These are phyloP conservation scores for Ophioninae sp. DNA, from an alignment of 2,888 invertebrate genomes.

Conservation along the genomic window DNA sequence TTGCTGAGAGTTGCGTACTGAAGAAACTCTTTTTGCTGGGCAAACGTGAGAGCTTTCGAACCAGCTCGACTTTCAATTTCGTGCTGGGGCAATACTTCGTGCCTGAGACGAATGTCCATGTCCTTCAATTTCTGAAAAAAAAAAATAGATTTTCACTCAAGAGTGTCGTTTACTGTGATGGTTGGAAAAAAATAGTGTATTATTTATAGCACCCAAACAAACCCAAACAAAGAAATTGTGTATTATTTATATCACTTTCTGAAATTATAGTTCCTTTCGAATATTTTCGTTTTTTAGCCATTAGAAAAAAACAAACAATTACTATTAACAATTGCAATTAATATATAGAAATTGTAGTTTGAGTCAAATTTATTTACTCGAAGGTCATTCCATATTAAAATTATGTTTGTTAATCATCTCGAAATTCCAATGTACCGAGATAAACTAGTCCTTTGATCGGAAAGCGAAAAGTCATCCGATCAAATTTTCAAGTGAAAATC, in stretches of 20 bases:
- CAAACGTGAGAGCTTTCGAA: constrained; percentile 59
- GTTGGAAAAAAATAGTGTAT: background rate
- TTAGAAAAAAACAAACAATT: too few relatives aligned
- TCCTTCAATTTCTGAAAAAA: constrained; percentile 67
- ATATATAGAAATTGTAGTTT: too few relatives aligned
- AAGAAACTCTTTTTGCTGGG: constrained; percentile 66
- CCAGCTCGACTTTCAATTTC: constrained; percentile 68
- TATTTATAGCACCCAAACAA: too few relatives aligned
- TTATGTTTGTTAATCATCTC: too few relatives aligned
- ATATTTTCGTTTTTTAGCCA: background rate
- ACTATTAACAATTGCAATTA: too few relatives aligned
- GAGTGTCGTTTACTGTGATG: background rate
- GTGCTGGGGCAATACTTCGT: constrained; percentile 73
- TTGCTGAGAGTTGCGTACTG: constrained; percentile 66
- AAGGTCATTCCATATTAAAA: too few relatives aligned
- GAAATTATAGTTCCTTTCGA: background rate
- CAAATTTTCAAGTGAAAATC: background rate
- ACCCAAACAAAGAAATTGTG: background rate
- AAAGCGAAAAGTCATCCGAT: background rate
- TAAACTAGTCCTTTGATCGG: too few relatives aligned
- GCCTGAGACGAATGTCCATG: constrained; percentile 66
- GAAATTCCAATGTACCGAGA: too few relatives aligned
- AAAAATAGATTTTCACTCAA: constrained; percentile 2
- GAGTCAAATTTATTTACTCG: too few relatives aligned
- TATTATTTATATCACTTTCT: too few relatives aligned